A percentile compares a stretch with the other conserved stretches of the same genome.
Conservation (phyloP, 2,888 invertebrate genomes). For the Agrilus cyanescens region DNA sequence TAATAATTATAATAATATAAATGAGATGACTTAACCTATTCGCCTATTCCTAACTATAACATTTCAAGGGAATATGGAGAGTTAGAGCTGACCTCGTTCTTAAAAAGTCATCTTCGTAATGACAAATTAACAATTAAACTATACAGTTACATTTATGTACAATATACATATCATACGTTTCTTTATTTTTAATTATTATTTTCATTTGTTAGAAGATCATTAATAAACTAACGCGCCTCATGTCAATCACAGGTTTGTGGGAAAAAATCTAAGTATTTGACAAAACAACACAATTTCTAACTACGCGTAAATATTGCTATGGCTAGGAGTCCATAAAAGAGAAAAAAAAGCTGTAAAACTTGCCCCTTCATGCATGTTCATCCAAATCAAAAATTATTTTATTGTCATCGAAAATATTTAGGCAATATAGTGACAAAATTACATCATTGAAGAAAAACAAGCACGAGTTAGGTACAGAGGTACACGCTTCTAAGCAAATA, state of each 20-base stretch:
- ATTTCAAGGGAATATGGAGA: slow-evolving; percentile 27
- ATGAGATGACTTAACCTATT: background rate
- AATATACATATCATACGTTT: slow-evolving; percentile 8
- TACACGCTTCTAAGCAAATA: too few relatives aligned
- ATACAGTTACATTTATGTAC: slow-evolving; percentile 1
- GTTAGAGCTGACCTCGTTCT: slow-evolving; percentile 28
- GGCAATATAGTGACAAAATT: slow-evolving; percentile 5
- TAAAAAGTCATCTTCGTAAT: slow-evolving; percentile 4
- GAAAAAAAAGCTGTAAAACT: slow-evolving; percentile 4
- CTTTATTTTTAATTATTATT: slow-evolving; percentile 7
- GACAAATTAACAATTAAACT: too few relatives aligned
- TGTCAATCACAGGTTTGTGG: slow-evolving; percentile 27
- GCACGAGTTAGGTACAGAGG: too few relatives aligned
- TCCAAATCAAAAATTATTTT: too few relatives aligned
- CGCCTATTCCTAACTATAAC: slow-evolving; percentile 17
- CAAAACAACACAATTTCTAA: slow-evolving; percentile 17
- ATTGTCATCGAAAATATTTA: too few relatives aligned
- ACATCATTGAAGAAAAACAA: background rate
- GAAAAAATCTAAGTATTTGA: slow-evolving; percentile 22
- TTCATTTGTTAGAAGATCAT: slow-evolving; percentile 7
- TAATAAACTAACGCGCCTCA: slow-evolving; percentile 1
- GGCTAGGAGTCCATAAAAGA: slow-evolving; percentile 15
- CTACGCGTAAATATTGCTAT: slow-evolving; percentile 15
- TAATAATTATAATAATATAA: slow-evolving; percentile 9
- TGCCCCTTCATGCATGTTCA: too few relatives aligned